phyloP scores from a whole-genome alignment of 2,113 vertebrate genomes.

The Prolemur simus region DNA sequence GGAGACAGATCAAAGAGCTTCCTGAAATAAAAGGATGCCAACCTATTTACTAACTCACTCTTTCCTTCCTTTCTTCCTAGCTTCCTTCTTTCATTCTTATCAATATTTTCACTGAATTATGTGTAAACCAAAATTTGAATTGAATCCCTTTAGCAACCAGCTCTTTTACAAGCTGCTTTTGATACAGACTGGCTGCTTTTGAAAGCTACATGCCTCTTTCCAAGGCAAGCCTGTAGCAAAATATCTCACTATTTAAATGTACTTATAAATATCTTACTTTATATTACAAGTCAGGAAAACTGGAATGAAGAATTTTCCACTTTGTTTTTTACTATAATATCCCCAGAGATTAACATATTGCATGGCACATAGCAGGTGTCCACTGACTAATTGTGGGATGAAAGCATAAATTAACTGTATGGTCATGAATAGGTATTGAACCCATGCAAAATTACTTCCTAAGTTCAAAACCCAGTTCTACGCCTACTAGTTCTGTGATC shows the following conservation, averaged over 20 bases:
- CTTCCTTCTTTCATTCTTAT: constrained; percentile 33
- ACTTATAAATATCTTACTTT: neutral
- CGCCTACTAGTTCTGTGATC: neutral
- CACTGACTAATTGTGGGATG: neutral
- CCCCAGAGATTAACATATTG: neutral
- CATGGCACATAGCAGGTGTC: neutral
- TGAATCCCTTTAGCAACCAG: constrained; percentile 27
- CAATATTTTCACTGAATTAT: constrained; percentile 57
- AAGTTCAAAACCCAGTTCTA: neutral
- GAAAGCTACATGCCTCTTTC: constrained; percentile 40
- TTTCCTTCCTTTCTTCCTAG: constrained; percentile 6
- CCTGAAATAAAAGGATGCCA: neutral
- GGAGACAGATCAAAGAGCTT: constrained; percentile 18
- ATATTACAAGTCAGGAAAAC: neutral
- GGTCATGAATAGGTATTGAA: neutral
- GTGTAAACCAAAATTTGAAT: constrained; percentile 44
- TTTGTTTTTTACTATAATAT: neutral
- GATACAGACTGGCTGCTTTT: constrained; percentile 35
- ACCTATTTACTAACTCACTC: neutral
- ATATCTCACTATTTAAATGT: constrained; percentile 36
- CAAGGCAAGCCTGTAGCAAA: constrained; percentile 48
- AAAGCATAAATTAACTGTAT: neutral
- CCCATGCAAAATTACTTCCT: neutral
- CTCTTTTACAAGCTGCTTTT: constrained; percentile 48
- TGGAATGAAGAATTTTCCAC: constrained; percentile 23